Conservation (phyloP, 2,113 vertebrate species). For the Motacilla alba region DNA sequence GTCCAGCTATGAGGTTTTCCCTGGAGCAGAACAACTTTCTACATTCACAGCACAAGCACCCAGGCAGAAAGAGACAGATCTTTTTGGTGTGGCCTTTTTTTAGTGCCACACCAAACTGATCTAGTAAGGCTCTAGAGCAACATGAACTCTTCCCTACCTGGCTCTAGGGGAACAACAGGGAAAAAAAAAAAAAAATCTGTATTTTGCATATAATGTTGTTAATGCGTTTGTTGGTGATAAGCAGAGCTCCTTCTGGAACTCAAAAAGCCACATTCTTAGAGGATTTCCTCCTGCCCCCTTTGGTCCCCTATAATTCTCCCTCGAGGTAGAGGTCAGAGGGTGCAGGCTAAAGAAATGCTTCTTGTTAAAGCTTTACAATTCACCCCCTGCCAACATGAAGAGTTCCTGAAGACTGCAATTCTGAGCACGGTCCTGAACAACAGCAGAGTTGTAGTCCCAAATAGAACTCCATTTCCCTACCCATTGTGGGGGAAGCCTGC, state of each 20-base stretch:
- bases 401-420: neutral
- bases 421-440: neutral
- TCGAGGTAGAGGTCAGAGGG: neutral
- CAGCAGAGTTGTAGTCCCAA: neutral
- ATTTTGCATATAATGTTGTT: neutral
- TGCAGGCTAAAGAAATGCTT: neutral
- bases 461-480: neutral
- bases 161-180: accelerated
- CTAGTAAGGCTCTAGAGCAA: neutral
- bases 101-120: neutral
- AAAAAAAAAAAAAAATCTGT: neutral
- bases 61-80: neutral
- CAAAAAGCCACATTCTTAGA: neutral
- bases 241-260: neutral
- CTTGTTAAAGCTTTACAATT: neutral
- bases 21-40: neutral
- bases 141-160: neutral
- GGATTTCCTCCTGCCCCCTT: neutral
- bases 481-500: neutral
- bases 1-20: neutral
- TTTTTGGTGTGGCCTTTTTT: neutral
- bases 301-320: neutral
- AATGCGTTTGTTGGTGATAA: neutral
- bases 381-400: neutral
- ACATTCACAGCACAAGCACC: neutral